Base-by-base conservation (phyloP, 64 coral and sea anemone genomes). In the Stichodactyla mertensii region DNA sequence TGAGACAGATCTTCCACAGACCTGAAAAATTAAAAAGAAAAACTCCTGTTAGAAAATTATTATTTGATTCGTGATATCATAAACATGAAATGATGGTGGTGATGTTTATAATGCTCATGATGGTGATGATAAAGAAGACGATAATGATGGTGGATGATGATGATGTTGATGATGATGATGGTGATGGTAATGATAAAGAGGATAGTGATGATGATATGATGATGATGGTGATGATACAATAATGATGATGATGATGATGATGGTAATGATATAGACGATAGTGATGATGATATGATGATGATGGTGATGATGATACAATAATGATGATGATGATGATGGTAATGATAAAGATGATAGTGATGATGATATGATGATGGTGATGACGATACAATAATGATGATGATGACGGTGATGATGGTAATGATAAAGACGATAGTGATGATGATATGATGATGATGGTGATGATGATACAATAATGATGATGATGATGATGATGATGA, bases 1-100 rank as follows among this genome's bases (percentile, higher is more conserved):
- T 18, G 90, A 92, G 79, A 92, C 85, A 83, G 78, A 54, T 52
- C 90, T 87, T 18, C 90, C 90, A 86, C 90, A 92, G 52, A 87
- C 80, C 90, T 92, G 51, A 24, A 69, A 77, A 82, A 15, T 28
- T 18, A 22, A 57, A 77, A 84, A 77, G 31, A 54, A 64, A 24
- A 24, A 9, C 2, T 54, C 0, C 1, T 23, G 22, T 66, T 22
- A 66, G 12, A 15, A 15, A 45, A 45, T 45, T 45, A 45, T 45
- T 45, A 45, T 45, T 45, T 45, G 3, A 45, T 45, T 45, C 36
- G 3, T 45, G 36, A 45, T 45, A 4, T 45, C 36, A 45, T 45
- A 45, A 45, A 45, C 0, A 45, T 45, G 36, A 45, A 61, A 16
- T 61, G 59, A 61, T 61, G 14, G 12, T 61, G 58, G 10, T 61